Conservation (phyloP, 2,797 vertebrate species). For the Lagothrix lagotricha region DNA sequence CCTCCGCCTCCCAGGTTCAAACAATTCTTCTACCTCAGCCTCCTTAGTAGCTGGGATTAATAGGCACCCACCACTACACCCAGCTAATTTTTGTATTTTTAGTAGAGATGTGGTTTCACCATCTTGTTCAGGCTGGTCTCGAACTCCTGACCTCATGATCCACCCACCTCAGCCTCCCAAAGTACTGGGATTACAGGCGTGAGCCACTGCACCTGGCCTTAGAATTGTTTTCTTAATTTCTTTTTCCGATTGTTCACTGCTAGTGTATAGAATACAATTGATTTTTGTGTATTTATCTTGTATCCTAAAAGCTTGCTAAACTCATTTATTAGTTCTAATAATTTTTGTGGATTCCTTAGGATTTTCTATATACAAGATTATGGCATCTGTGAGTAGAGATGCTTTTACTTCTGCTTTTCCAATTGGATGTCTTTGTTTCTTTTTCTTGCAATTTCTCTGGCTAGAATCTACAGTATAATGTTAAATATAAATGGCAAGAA, state of each 20-base stretch:
- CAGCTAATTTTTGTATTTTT: neutral
- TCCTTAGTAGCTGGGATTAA: neutral
- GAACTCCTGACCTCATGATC: neutral
- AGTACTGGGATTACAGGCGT: neutral
- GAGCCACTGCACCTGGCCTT: neutral
- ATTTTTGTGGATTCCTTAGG: neutral
- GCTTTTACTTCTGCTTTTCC: neutral
- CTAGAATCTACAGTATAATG: neutral
- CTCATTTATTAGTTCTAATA: neutral
- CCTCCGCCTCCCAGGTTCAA: neutral
- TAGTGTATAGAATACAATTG: neutral
- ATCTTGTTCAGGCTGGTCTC: neutral
- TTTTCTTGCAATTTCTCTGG: neutral
- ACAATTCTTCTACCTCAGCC: neutral
- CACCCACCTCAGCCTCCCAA: neutral
- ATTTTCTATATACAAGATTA: conserved; percentile 19
- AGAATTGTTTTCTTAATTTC: neutral
- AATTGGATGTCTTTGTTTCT: neutral
- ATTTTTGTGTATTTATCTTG: neutral
- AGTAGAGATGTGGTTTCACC: neutral
- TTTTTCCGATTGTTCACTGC: neutral
- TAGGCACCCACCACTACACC: neutral
- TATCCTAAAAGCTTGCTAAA: conserved; percentile 13
- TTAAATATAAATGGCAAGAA: conserved; percentile 16
- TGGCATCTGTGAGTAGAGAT: neutral